phyloP scores from a whole-genome alignment of 2,888 invertebrate genomes.

The Ormyrus pomaceus region DNA sequence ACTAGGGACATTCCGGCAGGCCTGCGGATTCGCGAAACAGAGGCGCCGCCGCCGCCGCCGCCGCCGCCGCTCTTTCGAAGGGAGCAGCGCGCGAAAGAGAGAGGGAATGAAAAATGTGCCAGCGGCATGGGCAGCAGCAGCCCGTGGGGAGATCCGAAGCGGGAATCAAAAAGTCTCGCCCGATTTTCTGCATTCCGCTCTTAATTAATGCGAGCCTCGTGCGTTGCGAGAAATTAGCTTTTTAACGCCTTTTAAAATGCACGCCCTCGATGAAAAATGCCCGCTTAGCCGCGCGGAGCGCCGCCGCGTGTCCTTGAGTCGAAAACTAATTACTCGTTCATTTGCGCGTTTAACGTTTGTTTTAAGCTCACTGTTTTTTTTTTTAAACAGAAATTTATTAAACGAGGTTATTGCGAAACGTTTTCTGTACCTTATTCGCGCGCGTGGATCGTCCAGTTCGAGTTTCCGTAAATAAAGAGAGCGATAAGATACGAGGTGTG shows the following conservation, averaged over 20 bases:
- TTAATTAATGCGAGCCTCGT: conserved; percentile 44
- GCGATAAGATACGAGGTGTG: conserved; percentile 21
- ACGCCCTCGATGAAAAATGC: neutral
- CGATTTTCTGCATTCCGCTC: conserved; percentile 48
- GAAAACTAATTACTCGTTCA: too few species aligned
- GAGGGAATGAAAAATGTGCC: conserved; percentile 15
- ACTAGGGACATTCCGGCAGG: conserved; percentile 67
- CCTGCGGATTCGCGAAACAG: conserved; percentile 51
- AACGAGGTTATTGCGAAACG: too few species aligned
- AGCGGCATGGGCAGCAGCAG: neutral
- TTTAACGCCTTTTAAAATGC: conserved; percentile 26
- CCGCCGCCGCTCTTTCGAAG: neutral
- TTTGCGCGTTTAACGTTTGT: too few species aligned
- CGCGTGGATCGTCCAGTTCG: too few species aligned
- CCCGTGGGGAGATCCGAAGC: neutral
- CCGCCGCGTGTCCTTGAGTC: neutral
- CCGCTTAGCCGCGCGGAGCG: neutral
- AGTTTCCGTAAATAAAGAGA: too few species aligned
- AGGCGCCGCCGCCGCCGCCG: neutral
- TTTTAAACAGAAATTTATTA: too few species aligned
- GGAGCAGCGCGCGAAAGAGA: neutral
- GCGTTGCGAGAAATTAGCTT: conserved; percentile 38
- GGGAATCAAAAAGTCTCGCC: conserved; percentile 41
- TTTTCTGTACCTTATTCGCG: too few species aligned
- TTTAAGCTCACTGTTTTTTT: too few species aligned